Percentiles rank a stretch among this genome's conserved stretches.
Evolutionary conservation across 2,113 vertebrate species (phyloP).

Genomic region (Alligator mississippiensis): DNA sequence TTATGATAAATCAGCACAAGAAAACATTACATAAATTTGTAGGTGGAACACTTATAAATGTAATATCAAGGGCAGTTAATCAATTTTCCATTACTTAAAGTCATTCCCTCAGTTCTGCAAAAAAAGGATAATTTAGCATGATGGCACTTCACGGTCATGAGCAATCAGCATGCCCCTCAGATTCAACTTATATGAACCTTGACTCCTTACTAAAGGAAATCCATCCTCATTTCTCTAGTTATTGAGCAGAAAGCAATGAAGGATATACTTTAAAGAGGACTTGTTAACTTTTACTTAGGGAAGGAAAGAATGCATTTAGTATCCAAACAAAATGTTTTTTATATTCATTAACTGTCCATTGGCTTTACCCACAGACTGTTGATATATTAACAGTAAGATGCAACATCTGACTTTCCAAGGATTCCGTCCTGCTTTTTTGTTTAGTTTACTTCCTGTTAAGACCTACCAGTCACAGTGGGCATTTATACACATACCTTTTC

Average conservation of each 20-base stretch:
- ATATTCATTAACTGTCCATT: neutral
- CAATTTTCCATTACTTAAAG: neutral
- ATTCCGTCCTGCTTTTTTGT: neutral
- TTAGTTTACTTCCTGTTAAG: neutral
- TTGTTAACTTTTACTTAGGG: neutral
- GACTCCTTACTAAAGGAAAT: neutral
- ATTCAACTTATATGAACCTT: neutral
- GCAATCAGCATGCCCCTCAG: fast-evolving
- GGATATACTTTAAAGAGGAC: neutral
- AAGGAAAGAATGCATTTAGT: neutral
- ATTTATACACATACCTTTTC: no score
- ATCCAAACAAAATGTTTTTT: fast-evolving
- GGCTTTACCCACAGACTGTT: neutral
- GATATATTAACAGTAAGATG: neutral
- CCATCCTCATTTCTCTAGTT: neutral
- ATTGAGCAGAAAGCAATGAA: neutral
- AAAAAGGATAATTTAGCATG: fast-evolving
- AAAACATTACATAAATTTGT: neutral
- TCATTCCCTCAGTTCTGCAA: neutral
- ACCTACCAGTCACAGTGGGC: neutral
- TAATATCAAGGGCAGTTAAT: neutral
- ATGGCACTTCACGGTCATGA: neutral
- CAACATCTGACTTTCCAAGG: neutral
- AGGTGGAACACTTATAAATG: neutral
- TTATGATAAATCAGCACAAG: neutral